A percentile compares a stretch with the other conserved stretches of the same genome.
These are phyloP conservation scores for Cyprichromis sp. DNA, from an alignment of 2,113 vertebrate genomes.

Conservation along the genomic window DNA sequence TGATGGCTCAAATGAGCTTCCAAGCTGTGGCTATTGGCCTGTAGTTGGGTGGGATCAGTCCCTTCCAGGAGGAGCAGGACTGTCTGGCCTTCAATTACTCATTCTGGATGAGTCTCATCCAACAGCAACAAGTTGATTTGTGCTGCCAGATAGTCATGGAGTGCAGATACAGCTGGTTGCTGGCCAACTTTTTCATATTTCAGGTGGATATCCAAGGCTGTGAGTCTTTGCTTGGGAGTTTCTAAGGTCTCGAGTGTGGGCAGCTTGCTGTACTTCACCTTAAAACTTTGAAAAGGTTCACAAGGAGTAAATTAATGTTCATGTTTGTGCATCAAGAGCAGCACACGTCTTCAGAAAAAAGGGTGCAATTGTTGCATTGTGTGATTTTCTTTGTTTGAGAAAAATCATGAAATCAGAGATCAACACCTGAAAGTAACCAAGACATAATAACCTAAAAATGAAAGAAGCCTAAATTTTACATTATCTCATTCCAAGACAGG, in stretches of 20 bases:
- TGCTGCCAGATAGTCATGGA: background rate
- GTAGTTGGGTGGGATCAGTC: background rate
- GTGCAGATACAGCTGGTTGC: background rate
- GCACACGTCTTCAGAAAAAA: background rate
- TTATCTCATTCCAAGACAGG: background rate
- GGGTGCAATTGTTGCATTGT: background rate
- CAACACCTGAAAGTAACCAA: background rate
- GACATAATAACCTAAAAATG: background rate
- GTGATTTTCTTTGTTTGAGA: background rate
- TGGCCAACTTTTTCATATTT: background rate
- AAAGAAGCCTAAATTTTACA: background rate
- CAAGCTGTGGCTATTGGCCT: background rate
- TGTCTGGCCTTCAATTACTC: background rate
- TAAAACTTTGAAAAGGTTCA: background rate
- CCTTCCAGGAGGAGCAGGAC: background rate
- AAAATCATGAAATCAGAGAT: background rate
- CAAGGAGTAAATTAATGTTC: background rate
- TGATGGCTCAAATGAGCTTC: background rate
- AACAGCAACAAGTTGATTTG: background rate
- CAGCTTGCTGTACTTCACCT: background rate
- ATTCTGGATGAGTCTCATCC: background rate
- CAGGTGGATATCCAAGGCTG: background rate
- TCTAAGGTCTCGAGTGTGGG: background rate
- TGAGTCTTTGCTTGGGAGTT: background rate
- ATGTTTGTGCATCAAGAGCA: background rate